Base-by-base conservation (phyloP, 2,113 vertebrate species). In the Corapipo altera region DNA sequence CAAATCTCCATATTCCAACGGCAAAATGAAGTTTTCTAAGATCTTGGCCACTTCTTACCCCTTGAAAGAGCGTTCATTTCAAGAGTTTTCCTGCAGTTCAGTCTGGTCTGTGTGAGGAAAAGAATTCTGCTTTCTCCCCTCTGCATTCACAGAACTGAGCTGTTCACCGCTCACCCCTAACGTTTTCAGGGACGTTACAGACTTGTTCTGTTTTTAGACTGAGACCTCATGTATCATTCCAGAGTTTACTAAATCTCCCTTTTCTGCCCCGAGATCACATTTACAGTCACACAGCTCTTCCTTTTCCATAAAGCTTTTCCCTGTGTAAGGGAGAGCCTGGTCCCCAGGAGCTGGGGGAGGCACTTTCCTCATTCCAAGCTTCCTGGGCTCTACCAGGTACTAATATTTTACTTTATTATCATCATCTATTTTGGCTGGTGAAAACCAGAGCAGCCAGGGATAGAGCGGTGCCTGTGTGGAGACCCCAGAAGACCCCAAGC, bases 31-130 rank as follows among this genome's bases (percentile, higher is more conserved):
- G 41, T 58, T 95, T 89, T 58, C 49, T 80, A 54, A 8, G 33
- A 30, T 10, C 32, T 12, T 35, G 43, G 54, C 32, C 61, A 27
- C 12, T 72, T 91, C 74, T 89, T 66, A 90, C 55, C 27, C 65
- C 82, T 13, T 41, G 39, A 41, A 41, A 71, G 30, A 88, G 86
- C 8, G 12, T 77, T 83, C 79, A 91, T 35, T 79, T 39, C 88
- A 81, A 91, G 84, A 95, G 48, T 59, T 94, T 59, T 95, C 80
- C 73, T 65, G 58, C 82, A 9, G 48, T 6, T 88, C 89, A 77
- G 19, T 13, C 70, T 37, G 80, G 76, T 23, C 61, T 22, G 21
- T 3, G 7, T 9, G 37, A 28, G 46, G 32, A 52, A 61, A 75
- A 43, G 13, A 6, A 8, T 4, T 0, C 11, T 6, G 12, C 8